Evolutionary conservation across 2,888 invertebrate species (phyloP), one percentile per base, ranked within the genome.

Genomic region (Cryptocephalus primarius): DNA sequence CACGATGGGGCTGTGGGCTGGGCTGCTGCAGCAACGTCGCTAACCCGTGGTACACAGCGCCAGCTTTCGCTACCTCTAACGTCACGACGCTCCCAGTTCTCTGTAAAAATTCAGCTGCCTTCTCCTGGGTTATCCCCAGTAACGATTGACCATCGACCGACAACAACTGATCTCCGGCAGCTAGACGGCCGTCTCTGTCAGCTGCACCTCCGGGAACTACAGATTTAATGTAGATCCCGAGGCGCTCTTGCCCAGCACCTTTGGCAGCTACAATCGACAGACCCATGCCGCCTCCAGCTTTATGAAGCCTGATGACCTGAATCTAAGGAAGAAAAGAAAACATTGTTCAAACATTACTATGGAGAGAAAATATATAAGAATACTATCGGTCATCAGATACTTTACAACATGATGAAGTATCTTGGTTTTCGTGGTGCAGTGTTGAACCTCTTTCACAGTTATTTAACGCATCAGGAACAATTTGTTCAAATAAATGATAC

Each of bases 221-320:
- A 13, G 95, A 95, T 74, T 99, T 99, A 55, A 99, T 94, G 74
- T 97, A 99, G 67, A 99, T 99, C 40, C 99, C 97, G 51, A 93
- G 75, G 59, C 91, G 58, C 48, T 70, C 69, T 51, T 69, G 69
- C 2, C 70, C 70, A 1, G 68, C 67, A 22, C 69, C 77, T 73
- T 94, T 94, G 31, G 97, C 97, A 9, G 97, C 97, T 4, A 99
- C 96, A 61, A 99, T 99, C 64, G 95, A 96, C 59, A 99, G 79
- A 9, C 99, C 99, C 88, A 99, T 95, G 53, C 97, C 96, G 63
- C 89, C 92, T 52, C 88, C 85, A 62, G 92, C 91, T 74, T 97
- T 96, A 67, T 91, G 86, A 53, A 96, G 78, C 65, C 90, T 84
- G 59, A 96, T 89, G 46, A 87, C 79, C 65, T 89, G 85, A 48